Evolutionary conservation across 1,140 invertebrate genomes (phyloP), one percentile per base, ranked within the genome.

Genomic region (Hestina assimilis): DNA sequence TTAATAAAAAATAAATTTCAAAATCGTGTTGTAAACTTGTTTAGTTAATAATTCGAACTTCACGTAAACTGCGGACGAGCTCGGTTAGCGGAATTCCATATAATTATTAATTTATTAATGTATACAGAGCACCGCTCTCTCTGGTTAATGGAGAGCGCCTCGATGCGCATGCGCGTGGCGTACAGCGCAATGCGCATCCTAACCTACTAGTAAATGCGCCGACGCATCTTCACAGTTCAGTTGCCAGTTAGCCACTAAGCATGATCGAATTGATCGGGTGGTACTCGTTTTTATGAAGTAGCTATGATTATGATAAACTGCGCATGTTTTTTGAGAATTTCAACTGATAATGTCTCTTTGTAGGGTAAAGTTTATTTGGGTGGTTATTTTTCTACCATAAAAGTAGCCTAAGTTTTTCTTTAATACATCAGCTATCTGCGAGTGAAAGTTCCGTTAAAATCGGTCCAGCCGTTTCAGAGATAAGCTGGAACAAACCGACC

Each of bases 71-170:
- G 6, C 12, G 31, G 54, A 54, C 60, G 50, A 45, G 59, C 46
- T 60, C 28, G 59, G 61, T 52, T 80, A 78, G 78, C 73, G 79
- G 75, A 81, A 83, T 86, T 83, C 71, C 78, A 77, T 83, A 79
- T 73, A 79, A 83, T 86, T 76, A 82, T 82, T 86, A 83, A 83
- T 86, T 83, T 86, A 86, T 86, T 86, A 86, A 86, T 86, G 72
- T 83, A 83, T 81, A 83, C 80, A 62, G 65, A 66, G 72, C 68
- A 59, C 61, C 58, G 69, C 79, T 83, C 75, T 86, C 79, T 86
- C 75, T 45, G 62, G 61, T 75, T 69, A 72, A 72, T 77, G 67
- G 72, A 64, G 58, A 66, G 75, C 69, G 78, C 69, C 70, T 74
- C 65, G 72, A 24, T 77, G 76, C 63, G 57, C 69, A 38, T 8